Evolutionary conservation across 2,797 vertebrate species (phyloP).

Genomic region (Dipus sagitta): DNA sequence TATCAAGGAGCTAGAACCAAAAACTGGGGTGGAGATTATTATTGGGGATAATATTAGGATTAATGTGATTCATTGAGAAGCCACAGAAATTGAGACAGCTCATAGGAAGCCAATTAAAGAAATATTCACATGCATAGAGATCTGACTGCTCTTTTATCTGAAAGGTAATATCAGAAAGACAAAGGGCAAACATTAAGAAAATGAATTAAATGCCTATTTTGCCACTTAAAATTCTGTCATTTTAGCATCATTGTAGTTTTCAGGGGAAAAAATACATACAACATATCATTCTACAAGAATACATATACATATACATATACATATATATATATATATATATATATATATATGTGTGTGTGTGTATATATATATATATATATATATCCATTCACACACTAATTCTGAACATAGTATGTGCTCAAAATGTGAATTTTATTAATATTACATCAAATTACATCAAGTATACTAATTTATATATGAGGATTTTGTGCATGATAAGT

Average conservation of each 20-base stretch:
- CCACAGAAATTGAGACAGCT: neutral
- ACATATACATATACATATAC: neutral
- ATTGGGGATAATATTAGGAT: neutral
- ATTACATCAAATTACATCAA: neutral
- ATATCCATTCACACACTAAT: neutral
- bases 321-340: neutral
- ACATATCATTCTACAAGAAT: neutral
- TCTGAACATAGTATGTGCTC: neutral
- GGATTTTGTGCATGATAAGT: neutral
- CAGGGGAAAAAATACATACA: neutral
- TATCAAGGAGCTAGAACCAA: constrained; percentile 4
- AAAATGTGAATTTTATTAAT: neutral
- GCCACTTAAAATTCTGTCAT: neutral
- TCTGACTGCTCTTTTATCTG: neutral
- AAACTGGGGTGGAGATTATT: neutral
- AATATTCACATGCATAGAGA: neutral
- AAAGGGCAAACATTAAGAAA: neutral
- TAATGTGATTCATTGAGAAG: constrained; percentile 18
- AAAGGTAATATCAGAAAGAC: neutral
- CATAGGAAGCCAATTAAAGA: neutral
- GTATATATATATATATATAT: neutral
- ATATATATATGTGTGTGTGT: too few species aligned
- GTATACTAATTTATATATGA: neutral
- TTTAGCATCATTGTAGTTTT: neutral
- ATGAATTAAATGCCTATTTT: constrained; percentile 2